Conservation (phyloP, 2,113 vertebrate genomes). For the Myotis brandtii region DNA sequence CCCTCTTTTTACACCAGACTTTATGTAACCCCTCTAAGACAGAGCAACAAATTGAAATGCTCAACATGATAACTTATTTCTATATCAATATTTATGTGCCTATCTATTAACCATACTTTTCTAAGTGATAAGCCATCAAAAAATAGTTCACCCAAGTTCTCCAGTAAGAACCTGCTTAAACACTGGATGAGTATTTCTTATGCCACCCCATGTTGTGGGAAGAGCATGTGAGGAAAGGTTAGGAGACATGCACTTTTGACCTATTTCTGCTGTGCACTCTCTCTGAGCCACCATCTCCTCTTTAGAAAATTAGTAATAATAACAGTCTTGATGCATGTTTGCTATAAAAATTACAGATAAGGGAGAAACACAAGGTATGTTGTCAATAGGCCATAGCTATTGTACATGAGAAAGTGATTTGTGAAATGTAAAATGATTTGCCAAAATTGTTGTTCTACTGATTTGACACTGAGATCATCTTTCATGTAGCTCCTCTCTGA, state of each 20-base stretch:
- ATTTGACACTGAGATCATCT: background rate
- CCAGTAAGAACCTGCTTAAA: background rate
- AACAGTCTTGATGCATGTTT: fast-evolving
- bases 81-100: background rate
- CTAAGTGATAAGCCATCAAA: background rate
- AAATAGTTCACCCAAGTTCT: background rate
- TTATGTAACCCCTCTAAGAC: background rate
- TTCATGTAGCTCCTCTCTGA: background rate
- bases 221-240: background rate
- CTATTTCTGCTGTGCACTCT: fast-evolving
- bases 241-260: background rate
- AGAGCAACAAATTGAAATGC: background rate
- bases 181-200: background rate
- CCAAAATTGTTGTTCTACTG: background rate
- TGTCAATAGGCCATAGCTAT: fast-evolving
- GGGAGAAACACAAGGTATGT: fast-evolving
- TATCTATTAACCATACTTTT: fast-evolving
- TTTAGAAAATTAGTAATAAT: background rate
- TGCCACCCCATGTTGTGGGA: no score
- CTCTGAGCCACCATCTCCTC: fast-evolving
- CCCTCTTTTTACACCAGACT: background rate
- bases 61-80: background rate
- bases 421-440: background rate
- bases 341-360: background rate
- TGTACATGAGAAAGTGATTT: background rate